Conservation (phyloP, 2,797 vertebrate species). For the Tachyglossus aculeatus region DNA sequence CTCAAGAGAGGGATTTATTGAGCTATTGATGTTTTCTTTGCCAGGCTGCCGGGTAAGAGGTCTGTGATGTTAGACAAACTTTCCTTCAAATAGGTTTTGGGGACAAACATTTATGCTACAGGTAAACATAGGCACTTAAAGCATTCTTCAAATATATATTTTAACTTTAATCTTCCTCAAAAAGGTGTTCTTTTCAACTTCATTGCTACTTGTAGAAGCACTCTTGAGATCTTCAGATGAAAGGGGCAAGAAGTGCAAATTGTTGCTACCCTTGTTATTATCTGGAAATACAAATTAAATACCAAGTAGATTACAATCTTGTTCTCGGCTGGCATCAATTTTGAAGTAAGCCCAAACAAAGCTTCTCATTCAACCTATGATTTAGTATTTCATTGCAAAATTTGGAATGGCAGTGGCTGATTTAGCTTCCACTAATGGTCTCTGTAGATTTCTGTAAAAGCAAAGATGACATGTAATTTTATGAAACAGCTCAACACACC, state of each 20-base stretch:
- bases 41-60: not conserved
- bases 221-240: not conserved
- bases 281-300: constrained; percentile 6
- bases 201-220: not conserved
- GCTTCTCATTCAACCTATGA: not conserved
- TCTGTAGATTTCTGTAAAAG: not conserved
- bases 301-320: not conserved
- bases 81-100: not conserved
- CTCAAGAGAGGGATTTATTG: not conserved
- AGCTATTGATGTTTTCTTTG: not conserved
- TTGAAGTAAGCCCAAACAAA: constrained; percentile 4
- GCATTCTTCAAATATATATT: constrained; percentile 12
- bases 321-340: not conserved
- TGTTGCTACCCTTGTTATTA: not conserved
- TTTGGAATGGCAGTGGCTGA: not conserved
- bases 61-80: not conserved
- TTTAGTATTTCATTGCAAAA: not conserved
- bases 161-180: constrained; percentile 11
- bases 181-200: not conserved
- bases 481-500: not conserved
- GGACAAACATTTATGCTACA: not conserved
- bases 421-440: not conserved
- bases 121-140: not conserved
- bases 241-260: not conserved
- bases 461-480: not conserved